Base-by-base conservation (phyloP, 2,797 vertebrate genomes). In the Oryzias sinensis region DNA sequence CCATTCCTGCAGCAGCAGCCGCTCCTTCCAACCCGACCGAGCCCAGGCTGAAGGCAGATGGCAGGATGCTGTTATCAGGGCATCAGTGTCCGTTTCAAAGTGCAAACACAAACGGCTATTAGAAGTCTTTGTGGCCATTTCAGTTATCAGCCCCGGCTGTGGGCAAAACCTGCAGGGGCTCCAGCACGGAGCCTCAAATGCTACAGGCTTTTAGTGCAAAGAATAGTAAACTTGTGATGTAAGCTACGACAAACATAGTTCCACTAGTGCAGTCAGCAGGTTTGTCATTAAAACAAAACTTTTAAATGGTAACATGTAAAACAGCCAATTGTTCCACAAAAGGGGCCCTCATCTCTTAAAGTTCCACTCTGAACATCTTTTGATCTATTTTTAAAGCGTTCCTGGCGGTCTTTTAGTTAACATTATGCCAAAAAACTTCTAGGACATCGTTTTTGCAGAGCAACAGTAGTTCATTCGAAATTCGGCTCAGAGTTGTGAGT, bases 21-120 rank as follows among this genome's bases (percentile, higher is more conserved):
- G 41, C 67, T 46, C 40, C 66, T 71, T 77, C 49, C 56, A 62
- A 64, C 44, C 15, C 54, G 41, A 25, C 45, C 2, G 43, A 27
- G 13, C 54, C 40, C 56, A 62, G 18, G 58, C 59, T 58, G 5
- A 59, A 62, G 64, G 61, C 75, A 74, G 65, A 44, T 59, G 33
- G 67, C 58, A 68, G 63, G 50, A 40, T 1, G 45, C 43, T 56
- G 76, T 70, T 77, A 84, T 86, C 83, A 65, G 41, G 37, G 33
- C 62, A 80, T 80, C 75, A 61, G 64, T 49, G 70, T 49, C 58
- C 43, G 59, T 61, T 80, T 79, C 58, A 60, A 62, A 80, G 63
- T 49, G 70, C 73, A 76, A 77, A 82, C 58, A 76, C 45, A 72
- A 77, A 70, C 76, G 49, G 49, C 55, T 49, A 55, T 63, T 22